phyloP scores from a whole-genome alignment of 2,113 vertebrate species.

The Butastur rufipennis region DNA sequence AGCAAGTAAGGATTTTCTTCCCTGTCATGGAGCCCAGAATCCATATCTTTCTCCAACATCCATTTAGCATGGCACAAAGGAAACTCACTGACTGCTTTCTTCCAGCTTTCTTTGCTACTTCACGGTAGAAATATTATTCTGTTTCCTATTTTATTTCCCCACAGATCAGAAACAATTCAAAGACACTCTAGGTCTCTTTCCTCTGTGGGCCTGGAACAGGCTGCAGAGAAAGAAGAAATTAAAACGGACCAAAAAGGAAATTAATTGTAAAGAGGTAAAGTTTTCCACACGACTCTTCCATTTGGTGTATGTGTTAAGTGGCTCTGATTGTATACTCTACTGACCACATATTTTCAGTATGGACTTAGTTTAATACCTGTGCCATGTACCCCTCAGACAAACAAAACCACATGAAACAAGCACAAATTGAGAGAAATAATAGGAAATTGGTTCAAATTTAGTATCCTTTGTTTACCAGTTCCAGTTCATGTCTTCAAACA shows the following conservation, averaged over 20 bases:
- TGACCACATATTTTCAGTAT: slow-evolving; percentile 41
- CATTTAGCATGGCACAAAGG: slow-evolving; percentile 64
- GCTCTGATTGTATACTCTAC: slow-evolving; percentile 57
- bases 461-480: slow-evolving; percentile 59
- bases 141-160: slow-evolving; percentile 3
- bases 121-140: not conserved
- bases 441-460: slow-evolving; percentile 64
- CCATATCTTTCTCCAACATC: slow-evolving; percentile 73
- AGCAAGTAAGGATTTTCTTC: slow-evolving; percentile 76
- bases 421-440: slow-evolving; percentile 62
- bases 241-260: not conserved
- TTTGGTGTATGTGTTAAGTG: slow-evolving; percentile 16
- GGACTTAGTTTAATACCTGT: slow-evolving; percentile 62
- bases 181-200: not conserved
- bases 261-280: not conserved
- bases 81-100: slow-evolving; percentile 20
- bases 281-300: slow-evolving; percentile 42
- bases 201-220: not conserved
- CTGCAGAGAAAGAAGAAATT: not conserved
- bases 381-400: slow-evolving; percentile 60
- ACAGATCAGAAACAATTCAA: not conserved
- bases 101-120: slow-evolving; percentile 25
- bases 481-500: slow-evolving; percentile 47
- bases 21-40: slow-evolving; percentile 73
- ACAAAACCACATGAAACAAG: slow-evolving; percentile 66